phyloP scores from a whole-genome alignment of 1,140 invertebrate species.

The Temnothorax nylanderi region DNA sequence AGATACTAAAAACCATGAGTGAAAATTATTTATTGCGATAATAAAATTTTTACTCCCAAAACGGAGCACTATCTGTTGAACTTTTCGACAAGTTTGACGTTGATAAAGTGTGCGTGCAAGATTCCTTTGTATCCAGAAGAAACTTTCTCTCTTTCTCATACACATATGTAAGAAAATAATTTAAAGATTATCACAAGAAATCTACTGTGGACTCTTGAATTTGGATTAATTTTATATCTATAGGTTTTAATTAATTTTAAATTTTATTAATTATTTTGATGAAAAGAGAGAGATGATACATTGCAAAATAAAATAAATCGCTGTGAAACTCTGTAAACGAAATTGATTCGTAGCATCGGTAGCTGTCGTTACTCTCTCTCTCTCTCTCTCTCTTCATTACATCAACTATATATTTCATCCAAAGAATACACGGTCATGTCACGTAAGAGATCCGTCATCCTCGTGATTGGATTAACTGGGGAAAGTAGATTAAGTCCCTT shows the following conservation, averaged over 20 bases:
- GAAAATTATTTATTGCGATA: not conserved
- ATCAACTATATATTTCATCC: not conserved
- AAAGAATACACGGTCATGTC: not conserved
- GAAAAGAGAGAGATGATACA: not conserved
- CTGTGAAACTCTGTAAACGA: not conserved
- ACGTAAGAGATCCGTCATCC: not conserved
- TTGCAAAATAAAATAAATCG: not conserved
- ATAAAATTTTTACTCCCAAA: not conserved
- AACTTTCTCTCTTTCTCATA: not conserved
- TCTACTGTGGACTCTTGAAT: not conserved
- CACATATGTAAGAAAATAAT: not conserved
- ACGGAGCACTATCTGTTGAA: not conserved
- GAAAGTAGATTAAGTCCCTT: conserved; percentile 70
- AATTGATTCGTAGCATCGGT: not conserved
- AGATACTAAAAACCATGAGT: not conserved
- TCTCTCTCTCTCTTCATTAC: no score
- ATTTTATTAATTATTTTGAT: not conserved
- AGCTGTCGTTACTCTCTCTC: not conserved
- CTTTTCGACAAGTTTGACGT: not conserved
- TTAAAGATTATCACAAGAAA: not conserved
- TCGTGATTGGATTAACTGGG: conserved; percentile 53
- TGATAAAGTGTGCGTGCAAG: not conserved
- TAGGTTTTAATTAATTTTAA: not conserved
- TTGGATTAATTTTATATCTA: not conserved
- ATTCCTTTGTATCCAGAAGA: not conserved